Evolutionary conservation across 2,797 vertebrate genomes (phyloP), one percentile per base, ranked within the genome.

Genomic region (Bothrops alternatus): DNA sequence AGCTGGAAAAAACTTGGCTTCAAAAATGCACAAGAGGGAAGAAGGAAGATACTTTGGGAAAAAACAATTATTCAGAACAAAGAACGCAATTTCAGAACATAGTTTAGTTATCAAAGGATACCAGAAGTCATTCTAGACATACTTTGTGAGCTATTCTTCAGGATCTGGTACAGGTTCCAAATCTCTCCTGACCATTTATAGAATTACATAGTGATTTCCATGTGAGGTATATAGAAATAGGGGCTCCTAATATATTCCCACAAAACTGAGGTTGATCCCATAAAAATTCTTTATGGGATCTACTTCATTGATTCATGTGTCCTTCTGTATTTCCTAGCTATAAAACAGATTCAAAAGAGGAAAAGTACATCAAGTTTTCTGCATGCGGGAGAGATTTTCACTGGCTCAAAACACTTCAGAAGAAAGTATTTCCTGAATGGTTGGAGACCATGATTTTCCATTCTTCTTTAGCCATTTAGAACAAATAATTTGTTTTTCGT

Each of bases 1-100:
- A 99, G 99, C 98, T 98, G 98, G 98, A 99, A 99, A 98, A 98
- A 97, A 97, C 97, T 98, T 96, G 98, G 97, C 96, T 98, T 97
- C 98, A 98, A 98, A 98, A 98, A 98, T 98, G 98, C 97, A 97
- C 97, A 91, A 98, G 98, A 97, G 98, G 98, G 98, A 96, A 95
- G 98, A 98, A 97, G 96, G 95, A 94, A 82, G 78, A 82, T 23
- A 47, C 78, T 82, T 82, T 12, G 23, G 97, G 96, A 96, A 96
- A 96, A 97, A 96, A 97, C 96, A 97, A 97, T 97, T 96, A 96
- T 98, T 97, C 95, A 37, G 32, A 73, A 73, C 69, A 73, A 73
- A 73, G n/a, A 37, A 73, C 32, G 98, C 94, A 97, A 97, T 97
- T 97, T 96, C 96, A 98, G 97, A 98, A 95, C 94, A 93, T 69